A percentile compares a stretch with the other conserved stretches of the same genome.
These are phyloP conservation scores for zebrafish (Danio rerio) DNA, from an alignment of 2,113 vertebrate genomes.

Conservation along the genomic window GRCz12tu NC_133200.1:18876001-18876500, in stretches of 20 bases:
- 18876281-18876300: slow-evolving; percentile 84
- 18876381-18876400: no score
- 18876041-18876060: slow-evolving; percentile 99
- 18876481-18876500: no score
- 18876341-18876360: no score
- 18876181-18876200: not conserved
- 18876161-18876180: not conserved
- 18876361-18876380: no score
- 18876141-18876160: slow-evolving; percentile 86
- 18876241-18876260: slow-evolving; percentile 95
- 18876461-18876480: no score
- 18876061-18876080: slow-evolving; percentile 98
- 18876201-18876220: not conserved
- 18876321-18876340: not conserved
- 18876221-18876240: slow-evolving; percentile 88
- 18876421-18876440: no score
- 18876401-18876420: no score
- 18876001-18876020: no score
- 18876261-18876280: slow-evolving; percentile 87
- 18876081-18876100: slow-evolving; percentile 97
- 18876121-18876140: slow-evolving; percentile 90
- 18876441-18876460: no score
- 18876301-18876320: slow-evolving; percentile 80
- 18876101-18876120: slow-evolving; percentile 95
- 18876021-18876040: slow-evolving; percentile 27